These are phyloP conservation scores for Carpatolechia fugitivella DNA, from an alignment of 2,888 invertebrate genomes.

Conservation along the genomic window DNA sequence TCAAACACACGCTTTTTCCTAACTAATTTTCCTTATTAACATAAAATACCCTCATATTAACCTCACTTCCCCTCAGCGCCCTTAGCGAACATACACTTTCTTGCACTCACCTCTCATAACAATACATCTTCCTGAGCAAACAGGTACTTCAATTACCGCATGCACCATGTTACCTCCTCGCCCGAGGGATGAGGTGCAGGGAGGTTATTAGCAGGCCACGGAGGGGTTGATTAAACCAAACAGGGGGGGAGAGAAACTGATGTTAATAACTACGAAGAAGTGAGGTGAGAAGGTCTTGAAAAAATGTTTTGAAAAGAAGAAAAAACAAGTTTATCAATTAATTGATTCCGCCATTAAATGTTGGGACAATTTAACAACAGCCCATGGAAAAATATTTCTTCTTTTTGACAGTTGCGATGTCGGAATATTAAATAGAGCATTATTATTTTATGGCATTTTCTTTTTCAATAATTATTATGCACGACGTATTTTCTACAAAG, in stretches of 20 bases:
- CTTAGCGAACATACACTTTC: background rate
- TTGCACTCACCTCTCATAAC: background rate
- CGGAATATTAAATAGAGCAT: too few relatives aligned
- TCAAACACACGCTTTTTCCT: background rate
- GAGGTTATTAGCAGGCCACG: conserved; percentile 12
- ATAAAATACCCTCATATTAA: background rate
- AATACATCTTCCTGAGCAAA: background rate
- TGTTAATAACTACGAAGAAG: background rate
- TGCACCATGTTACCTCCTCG: background rate
- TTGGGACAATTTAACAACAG: too few relatives aligned
- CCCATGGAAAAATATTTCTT: too few relatives aligned
- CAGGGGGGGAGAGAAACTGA: background rate
- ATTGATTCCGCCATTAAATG: too few relatives aligned
- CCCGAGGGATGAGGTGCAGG: background rate
- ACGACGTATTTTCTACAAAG: too few relatives aligned
- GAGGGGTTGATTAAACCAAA: conserved; percentile 4
- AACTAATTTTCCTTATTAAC: background rate
- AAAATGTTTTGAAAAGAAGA: background rate
- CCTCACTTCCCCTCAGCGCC: background rate
- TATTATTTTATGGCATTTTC: too few relatives aligned
- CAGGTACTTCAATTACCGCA: conserved; percentile 1
- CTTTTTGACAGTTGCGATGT: too few relatives aligned
- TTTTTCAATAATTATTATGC: too few relatives aligned
- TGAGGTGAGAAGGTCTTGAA: background rate
- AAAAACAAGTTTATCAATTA: too few relatives aligned